Percentiles rank a stretch among this genome's conserved stretches.
Conservation (phyloP, 2,113 vertebrate genomes). For the Plectropomus leopardus region DNA sequence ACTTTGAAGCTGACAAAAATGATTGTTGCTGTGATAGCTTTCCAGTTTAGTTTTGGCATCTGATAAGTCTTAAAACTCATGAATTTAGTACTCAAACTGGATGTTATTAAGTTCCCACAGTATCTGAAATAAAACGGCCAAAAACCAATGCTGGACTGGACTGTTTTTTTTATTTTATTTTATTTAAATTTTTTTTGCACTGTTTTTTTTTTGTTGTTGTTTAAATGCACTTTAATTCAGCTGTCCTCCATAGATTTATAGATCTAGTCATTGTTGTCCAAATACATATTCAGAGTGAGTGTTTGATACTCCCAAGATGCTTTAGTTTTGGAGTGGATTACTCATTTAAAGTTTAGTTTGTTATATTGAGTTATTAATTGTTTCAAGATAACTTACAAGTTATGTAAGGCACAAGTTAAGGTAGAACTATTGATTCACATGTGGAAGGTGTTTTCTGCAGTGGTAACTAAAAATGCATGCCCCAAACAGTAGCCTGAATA, state of each 20-base stretch:
- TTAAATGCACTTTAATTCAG: not conserved
- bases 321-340: not conserved
- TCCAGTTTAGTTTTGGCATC: not conserved
- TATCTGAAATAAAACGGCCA: not conserved
- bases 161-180: too few relatives aligned
- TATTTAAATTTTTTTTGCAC: not conserved
- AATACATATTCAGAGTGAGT: not conserved
- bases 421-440: not conserved
- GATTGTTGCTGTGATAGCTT: not conserved
- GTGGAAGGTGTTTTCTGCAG: not conserved
- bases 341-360: not conserved
- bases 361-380: not conserved
- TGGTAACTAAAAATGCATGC: not conserved
- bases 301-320: not conserved
- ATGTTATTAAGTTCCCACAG: not conserved
- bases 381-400: not conserved
- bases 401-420: not conserved
- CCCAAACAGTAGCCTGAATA: not conserved
- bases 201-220: not conserved
- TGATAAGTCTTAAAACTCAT: not conserved
- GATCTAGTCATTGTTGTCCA: not conserved
- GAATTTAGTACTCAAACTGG: not conserved
- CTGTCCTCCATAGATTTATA: not conserved
- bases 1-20: not conserved
- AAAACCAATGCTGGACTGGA: too few relatives aligned